phyloP scores from a whole-genome alignment of 1,140 invertebrate species.

The Batillaria attramentaria region DNA sequence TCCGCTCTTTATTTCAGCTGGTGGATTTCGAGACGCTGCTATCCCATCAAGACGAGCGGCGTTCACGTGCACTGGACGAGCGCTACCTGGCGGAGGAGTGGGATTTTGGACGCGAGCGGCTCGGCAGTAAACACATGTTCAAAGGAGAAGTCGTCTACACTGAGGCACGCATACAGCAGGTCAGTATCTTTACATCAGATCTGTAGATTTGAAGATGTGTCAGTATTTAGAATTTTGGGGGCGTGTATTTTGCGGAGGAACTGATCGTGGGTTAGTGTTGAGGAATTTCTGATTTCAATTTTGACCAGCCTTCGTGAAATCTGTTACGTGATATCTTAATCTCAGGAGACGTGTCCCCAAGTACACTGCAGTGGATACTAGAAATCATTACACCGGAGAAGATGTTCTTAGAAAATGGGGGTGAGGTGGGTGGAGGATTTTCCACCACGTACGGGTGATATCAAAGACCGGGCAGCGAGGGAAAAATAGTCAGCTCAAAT shows the following conservation, averaged over 20 bases:
- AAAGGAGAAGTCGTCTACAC: slow-evolving; percentile 58
- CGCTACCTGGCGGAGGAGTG: slow-evolving; percentile 64
- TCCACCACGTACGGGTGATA: too few species aligned
- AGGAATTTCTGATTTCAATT: neutral
- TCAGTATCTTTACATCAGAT: slow-evolving; percentile 29
- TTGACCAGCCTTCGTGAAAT: neutral
- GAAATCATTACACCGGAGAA: too few species aligned
- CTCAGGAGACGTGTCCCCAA: neutral
- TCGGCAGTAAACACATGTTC: slow-evolving; percentile 53
- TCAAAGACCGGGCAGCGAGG: too few species aligned
- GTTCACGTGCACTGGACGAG: slow-evolving; percentile 52
- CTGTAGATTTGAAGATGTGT: neutral
- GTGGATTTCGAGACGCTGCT: slow-evolving; percentile 62
- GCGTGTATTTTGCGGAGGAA: neutral
- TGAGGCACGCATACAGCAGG: slow-evolving; percentile 53
- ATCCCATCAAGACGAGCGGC: slow-evolving; percentile 62
- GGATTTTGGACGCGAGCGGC: slow-evolving; percentile 60
- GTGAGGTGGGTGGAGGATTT: too few species aligned
- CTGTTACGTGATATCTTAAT: neutral
- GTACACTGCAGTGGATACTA: neutral
- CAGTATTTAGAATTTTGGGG: neutral
- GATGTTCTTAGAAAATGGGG: too few species aligned
- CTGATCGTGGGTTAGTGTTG: neutral
- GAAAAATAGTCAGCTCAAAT: too few species aligned
- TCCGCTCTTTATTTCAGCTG: slow-evolving; percentile 49